Evolutionary conservation across 53 echinoderm and acorn worm genomes (phyloP), one percentile per base, ranked within the genome.

Genomic region (Holothuria scabra): DNA sequence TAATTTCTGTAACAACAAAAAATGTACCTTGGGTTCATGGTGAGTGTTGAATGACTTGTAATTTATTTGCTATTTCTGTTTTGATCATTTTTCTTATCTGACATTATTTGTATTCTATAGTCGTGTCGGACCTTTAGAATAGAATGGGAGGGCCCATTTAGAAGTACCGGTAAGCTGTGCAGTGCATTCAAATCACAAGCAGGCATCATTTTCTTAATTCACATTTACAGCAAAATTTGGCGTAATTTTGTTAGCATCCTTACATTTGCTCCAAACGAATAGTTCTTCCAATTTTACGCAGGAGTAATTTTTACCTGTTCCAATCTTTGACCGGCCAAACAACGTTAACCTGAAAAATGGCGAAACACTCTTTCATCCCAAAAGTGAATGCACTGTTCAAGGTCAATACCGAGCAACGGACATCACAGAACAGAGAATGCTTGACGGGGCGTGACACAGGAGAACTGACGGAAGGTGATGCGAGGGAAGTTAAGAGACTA

Each of bases 301-400:
- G 41, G 10, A 8, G 21, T 61, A 25, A 18, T 2, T 61, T 61
- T 61, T 9, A 28, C 28, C 62, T 20, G 23, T 61, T 61, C n/a
- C 23, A 25, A 25, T 61, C 8, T 8, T n/a, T n/a, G n/a, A n/a
- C n/a, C n/a, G n/a, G n/a, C n/a, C n/a, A 8, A 24, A 62, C 28
- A 29, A 8, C 28, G 1, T 24, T 28, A 28, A 65, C 28, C 3
- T 65, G 65, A 31, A 4, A 65, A 28, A 65, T 26, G 12, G 5
- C 3, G 65, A 13, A 65, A n/a, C 18, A 18, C 18, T 16, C 16
- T 8, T 52, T 0, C 52, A 41, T 52, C 4, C 18, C 18, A 52
- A 16, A 22, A 29, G 65, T 29, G 14, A n/a, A 22, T 69, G 41
- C 38, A 69, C 69, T 69, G 22, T 69, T 69, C 69, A 69, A 69